phyloP scores from a whole-genome alignment of 1,140 invertebrate species.

The Trinorchestia longiramus region DNA sequence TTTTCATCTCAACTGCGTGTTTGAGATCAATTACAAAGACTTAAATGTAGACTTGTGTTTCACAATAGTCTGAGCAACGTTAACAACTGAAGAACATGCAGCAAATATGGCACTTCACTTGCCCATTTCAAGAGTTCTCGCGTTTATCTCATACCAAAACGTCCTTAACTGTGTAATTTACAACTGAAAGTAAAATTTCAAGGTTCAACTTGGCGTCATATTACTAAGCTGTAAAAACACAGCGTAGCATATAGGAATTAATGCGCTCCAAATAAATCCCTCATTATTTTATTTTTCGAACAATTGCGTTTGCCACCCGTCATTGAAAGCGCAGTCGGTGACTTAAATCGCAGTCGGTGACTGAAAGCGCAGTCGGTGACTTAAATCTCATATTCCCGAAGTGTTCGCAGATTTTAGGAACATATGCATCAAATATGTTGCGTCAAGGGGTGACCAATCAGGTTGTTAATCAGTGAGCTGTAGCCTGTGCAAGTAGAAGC shows the following conservation, averaged over 20 bases:
- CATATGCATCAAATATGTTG: not conserved
- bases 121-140: not conserved
- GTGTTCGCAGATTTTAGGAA: not conserved
- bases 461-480: not conserved
- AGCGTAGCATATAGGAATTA: not conserved
- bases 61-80: not conserved
- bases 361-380: not conserved
- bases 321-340: not conserved
- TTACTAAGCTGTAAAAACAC: too few relatives aligned
- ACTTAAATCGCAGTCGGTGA: not conserved
- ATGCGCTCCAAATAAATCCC: not conserved
- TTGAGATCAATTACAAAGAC: not conserved
- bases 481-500: not conserved
- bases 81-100: not conserved
- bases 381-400: not conserved
- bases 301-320: not conserved
- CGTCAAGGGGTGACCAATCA: not conserved
- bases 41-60: not conserved
- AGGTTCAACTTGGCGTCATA: not conserved
- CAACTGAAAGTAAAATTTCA: not conserved
- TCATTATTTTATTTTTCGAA: not conserved
- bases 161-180: too few relatives aligned
- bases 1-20: not conserved
- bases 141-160: not conserved
- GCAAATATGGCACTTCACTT: not conserved